Evolutionary conservation across 1,140 invertebrate species (phyloP).

Genomic region (Caenorhabditis brenneri): DNA sequence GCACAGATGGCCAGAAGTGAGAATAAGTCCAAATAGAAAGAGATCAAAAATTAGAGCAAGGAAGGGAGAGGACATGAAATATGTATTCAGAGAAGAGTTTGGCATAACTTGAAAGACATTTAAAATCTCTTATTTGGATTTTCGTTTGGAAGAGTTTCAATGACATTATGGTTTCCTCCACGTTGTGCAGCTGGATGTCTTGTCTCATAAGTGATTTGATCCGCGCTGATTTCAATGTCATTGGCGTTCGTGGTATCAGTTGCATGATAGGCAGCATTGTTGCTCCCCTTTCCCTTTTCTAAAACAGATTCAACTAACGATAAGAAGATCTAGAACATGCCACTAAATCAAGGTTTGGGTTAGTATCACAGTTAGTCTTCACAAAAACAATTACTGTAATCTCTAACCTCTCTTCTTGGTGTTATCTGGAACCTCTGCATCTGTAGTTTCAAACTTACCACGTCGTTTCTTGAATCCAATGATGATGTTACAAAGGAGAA

Average conservation of each 20-base stretch:
- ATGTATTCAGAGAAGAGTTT: neutral
- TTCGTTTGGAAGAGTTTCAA: neutral
- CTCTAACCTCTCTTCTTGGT: no score
- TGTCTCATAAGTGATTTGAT: slow-evolving; percentile 21
- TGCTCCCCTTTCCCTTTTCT: neutral
- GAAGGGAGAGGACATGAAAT: neutral
- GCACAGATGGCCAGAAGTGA: no score
- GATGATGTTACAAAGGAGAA: slow-evolving; percentile 22
- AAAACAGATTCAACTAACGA: no score
- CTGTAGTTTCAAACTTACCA: no score
- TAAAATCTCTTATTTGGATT: neutral
- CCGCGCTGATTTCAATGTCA: neutral
- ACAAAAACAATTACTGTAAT: no score
- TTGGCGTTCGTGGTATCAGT: neutral
- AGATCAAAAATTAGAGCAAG: no score
- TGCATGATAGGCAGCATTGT: neutral
- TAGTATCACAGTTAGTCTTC: no score
- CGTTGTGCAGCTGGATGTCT: neutral
- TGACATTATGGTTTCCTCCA: neutral
- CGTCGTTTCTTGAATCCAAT: slow-evolving; percentile 32
- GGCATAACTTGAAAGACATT: neutral
- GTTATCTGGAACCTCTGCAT: no score
- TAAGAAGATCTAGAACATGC: no score
- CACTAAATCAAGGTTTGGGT: no score
- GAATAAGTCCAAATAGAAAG: no score